phyloP scores from a whole-genome alignment of 2,113 vertebrate species.

The Onychostoma macrolepis region DNA sequence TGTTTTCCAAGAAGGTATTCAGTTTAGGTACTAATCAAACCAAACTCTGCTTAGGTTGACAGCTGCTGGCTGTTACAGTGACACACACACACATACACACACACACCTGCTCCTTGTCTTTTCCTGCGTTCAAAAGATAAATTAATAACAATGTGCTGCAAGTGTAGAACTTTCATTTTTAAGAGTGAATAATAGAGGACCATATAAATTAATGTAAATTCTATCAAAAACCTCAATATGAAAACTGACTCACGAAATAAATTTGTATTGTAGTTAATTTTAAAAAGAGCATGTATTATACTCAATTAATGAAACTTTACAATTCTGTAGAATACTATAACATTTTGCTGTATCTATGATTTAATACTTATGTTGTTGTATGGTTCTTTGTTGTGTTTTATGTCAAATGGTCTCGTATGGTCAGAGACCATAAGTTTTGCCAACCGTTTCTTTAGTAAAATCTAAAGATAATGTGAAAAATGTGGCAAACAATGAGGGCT shows the following conservation, averaged over 20 bases:
- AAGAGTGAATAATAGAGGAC: background rate
- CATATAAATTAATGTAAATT: background rate
- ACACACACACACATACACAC: too few relatives aligned
- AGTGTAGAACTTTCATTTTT: too few relatives aligned
- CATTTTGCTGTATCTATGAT: background rate
- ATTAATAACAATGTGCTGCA: too few relatives aligned
- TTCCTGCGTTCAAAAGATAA: too few relatives aligned
- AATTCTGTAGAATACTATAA: background rate
- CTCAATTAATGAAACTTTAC: background rate
- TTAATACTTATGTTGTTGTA: background rate
- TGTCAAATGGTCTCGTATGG: conserved; percentile 70
- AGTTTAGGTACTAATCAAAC: too few relatives aligned
- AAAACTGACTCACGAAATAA: background rate
- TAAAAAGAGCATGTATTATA: background rate
- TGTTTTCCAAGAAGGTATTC: too few relatives aligned
- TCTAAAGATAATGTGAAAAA: conserved; percentile 83
- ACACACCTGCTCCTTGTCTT: too few relatives aligned
- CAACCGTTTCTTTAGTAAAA: conserved; percentile 81
- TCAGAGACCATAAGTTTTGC: conserved; percentile 77
- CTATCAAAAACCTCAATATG: background rate
- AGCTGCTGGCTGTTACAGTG: too few relatives aligned
- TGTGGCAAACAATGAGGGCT: conserved; percentile 81
- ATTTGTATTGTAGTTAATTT: background rate
- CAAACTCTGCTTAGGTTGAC: too few relatives aligned
- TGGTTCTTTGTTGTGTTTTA: background rate